Evolutionary conservation across 2,797 vertebrate genomes (phyloP).

Genomic region (Melopsittacus undulatus): DNA sequence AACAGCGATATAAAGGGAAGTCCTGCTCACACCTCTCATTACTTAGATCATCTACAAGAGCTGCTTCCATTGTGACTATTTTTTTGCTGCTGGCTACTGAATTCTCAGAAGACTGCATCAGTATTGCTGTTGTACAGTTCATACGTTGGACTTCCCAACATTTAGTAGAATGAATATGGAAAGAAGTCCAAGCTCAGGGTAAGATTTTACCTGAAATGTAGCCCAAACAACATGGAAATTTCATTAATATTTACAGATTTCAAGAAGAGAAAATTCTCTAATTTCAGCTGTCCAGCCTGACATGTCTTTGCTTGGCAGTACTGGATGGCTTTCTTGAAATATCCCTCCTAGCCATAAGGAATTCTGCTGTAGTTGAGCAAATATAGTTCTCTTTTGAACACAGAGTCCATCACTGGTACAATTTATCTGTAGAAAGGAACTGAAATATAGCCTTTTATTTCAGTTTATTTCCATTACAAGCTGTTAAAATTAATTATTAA

Average conservation of each 20-base stretch:
- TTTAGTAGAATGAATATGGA: neutral
- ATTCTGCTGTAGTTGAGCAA: neutral
- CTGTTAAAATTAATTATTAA: neutral
- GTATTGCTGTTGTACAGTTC: neutral
- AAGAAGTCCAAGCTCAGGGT: neutral
- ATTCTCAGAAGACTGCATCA: neutral
- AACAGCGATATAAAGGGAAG: neutral
- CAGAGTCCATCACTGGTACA: neutral
- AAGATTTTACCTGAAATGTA: neutral
- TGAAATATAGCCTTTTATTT: neutral
- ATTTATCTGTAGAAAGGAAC: neutral
- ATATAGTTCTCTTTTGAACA: neutral
- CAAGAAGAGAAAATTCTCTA: neutral
- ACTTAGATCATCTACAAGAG: neutral
- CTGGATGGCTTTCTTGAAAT: neutral
- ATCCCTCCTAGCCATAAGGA: neutral
- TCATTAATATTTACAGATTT: neutral
- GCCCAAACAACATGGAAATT: too few species aligned
- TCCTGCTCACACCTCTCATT: neutral
- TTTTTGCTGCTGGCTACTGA: neutral
- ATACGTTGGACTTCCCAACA: neutral
- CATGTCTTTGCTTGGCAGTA: neutral
- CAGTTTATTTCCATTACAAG: neutral
- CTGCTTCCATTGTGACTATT: neutral
- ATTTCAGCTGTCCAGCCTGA: neutral